Base-by-base conservation (phyloP, 1,140 invertebrate genomes). In the Hypothenemus hampei region DNA sequence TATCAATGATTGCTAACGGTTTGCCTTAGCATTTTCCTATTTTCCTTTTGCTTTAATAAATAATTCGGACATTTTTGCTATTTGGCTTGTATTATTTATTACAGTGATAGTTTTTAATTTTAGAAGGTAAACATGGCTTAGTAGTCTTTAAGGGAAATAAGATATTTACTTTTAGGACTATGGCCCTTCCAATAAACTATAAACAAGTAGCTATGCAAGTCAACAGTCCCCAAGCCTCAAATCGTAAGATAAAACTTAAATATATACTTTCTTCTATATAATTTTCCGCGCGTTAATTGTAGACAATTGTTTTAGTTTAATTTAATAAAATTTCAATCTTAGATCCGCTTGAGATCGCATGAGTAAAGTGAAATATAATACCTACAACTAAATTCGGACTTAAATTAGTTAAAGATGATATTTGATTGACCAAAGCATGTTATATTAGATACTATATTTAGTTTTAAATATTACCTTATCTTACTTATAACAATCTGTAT, bases 151-250 rank as follows among this genome's bases (percentile, higher is more conserved):
- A 3, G 13, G 10, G 1, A 31, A 11, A 11, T 31, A 8, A 31
- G 26, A n/a, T n/a, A n/a, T n/a, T n/a, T n/a, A n/a, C n/a, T n/a
- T n/a, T n/a, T 21, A 23, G 39, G 40, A 43, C 19, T 54, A 85
- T 87, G 85, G 83, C 85, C 59, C 73, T 86, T 58, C 84, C 84
- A 60, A 77, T 75, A 59, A 86, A 83, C 70, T 87, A 87, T 63
- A 87, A 87, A 71, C 83, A 85, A 78, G 78, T 81, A 62, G 80
- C 83, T 50, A 78, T 82, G 70, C 76, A 80, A 58, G 79, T 84
- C 65, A 77, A 82, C 61, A 79, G 74, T 50, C 70, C 67, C 15
- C 71, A 66, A 58, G 66, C 62, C 43, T 66, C 64, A 65, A 72
- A 75, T 45, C 75, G 76, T 73, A 72, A 74, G 72, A 66, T 49